Conservation (phyloP, 2,797 vertebrate genomes). For the Hoplostethus atlanticus region DNA sequence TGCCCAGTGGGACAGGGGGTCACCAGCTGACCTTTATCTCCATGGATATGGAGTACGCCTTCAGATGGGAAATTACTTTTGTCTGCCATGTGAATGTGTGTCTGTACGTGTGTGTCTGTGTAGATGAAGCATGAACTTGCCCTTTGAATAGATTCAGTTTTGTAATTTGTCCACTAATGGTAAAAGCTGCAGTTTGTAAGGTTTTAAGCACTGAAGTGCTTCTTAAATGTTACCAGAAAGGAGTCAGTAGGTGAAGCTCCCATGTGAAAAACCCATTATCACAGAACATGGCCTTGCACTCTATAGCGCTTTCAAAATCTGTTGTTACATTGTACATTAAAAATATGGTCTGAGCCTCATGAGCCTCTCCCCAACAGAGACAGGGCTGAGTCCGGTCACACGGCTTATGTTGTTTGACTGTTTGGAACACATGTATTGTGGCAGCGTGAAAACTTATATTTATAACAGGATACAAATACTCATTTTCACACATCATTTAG, state of each 20-base stretch:
- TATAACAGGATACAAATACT: conserved; percentile 29
- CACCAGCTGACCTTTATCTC: conserved; percentile 71
- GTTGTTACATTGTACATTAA: not conserved
- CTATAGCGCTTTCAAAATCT: not conserved
- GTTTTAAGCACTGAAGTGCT: not conserved
- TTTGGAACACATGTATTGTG: conserved; percentile 36
- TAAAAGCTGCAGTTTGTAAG: not conserved
- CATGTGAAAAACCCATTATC: not conserved
- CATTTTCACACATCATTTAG: conserved; percentile 43
- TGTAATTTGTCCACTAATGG: conserved; percentile 1
- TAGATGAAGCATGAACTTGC: conserved; percentile 9
- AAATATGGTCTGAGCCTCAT: not conserved
- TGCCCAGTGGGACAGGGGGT: conserved; percentile 55
- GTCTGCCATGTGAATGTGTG: not conserved
- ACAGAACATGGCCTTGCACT: not conserved
- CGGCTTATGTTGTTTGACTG: conserved; percentile 23
- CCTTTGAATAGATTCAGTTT: conserved; percentile 7
- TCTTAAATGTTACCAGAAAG: not conserved
- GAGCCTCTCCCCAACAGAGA: not conserved
- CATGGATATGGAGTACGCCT: conserved; percentile 39
- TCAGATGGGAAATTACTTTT: conserved; percentile 55
- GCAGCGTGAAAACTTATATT: conserved; percentile 1
- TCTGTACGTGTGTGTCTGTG: conserved; percentile 1
- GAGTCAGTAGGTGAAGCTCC: not conserved
- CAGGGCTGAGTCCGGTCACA: conserved; percentile 4